Evolutionary conservation across 2,888 invertebrate genomes (phyloP).

Genomic region (Hetaerina titia): DNA sequence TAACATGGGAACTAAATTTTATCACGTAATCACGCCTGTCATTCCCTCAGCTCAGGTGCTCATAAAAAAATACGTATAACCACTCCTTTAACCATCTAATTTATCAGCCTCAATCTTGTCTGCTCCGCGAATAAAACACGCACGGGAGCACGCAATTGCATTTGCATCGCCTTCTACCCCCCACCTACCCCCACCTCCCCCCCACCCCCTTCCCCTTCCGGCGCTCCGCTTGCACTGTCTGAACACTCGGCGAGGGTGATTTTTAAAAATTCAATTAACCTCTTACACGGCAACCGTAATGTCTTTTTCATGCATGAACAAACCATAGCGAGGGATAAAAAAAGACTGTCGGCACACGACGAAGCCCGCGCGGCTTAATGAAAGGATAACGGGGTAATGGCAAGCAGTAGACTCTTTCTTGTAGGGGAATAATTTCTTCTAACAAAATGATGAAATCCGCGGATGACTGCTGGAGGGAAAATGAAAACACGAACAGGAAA

Average conservation of each 20-base stretch:
- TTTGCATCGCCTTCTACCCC: conserved; percentile 13
- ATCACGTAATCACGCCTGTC: conserved; percentile 25
- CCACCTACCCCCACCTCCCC: neutral
- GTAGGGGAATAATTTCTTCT: neutral
- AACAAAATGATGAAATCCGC: neutral
- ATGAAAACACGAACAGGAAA: neutral
- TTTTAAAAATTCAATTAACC: conserved; percentile 64
- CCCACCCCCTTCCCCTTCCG: neutral
- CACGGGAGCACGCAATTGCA: conserved; percentile 52
- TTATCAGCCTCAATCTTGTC: conserved; percentile 56
- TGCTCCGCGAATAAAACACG: conserved; percentile 25
- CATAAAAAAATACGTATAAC: neutral
- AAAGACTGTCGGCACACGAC: neutral
- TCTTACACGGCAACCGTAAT: conserved; percentile 57
- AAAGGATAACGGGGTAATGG: conserved; percentile 28
- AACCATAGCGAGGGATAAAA: neutral
- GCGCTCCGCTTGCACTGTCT: neutral
- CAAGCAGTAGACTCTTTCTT: conserved; percentile 1
- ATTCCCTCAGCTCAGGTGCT: neutral
- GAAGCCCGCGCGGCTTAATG: conserved; percentile 1
- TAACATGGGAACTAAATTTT: neutral
- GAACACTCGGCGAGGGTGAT: neutral
- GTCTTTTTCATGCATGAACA: conserved; percentile 64
- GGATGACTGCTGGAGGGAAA: neutral
- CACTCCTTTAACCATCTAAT: conserved; percentile 29